Conservation (phyloP, 2,888 invertebrate species). For the Epirrita christyi region DNA sequence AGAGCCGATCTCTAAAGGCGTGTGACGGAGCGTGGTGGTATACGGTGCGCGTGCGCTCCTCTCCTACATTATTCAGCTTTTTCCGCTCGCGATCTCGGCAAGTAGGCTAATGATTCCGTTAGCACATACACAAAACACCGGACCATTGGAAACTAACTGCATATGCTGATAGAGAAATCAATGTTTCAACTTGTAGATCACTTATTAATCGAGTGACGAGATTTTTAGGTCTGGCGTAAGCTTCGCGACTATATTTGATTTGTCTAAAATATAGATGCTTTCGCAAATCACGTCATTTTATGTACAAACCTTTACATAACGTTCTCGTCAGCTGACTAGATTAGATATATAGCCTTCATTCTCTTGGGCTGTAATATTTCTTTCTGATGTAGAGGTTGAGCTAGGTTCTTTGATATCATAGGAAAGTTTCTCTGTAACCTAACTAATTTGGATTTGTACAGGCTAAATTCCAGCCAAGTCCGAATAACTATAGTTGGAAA, state of each 20-base stretch:
- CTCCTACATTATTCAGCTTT: constrained; percentile 74
- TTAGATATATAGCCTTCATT: too few species aligned
- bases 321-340: too few species aligned
- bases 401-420: too few species aligned
- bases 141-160: constrained; percentile 73
- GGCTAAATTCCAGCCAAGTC: too few species aligned
- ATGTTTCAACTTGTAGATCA: constrained; percentile 40
- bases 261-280: background rate
- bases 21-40: constrained; percentile 42
- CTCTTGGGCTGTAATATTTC: too few species aligned
- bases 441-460: too few species aligned
- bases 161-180: constrained; percentile 54
- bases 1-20: constrained; percentile 27
- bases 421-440: too few species aligned
- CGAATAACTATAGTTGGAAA: too few species aligned
- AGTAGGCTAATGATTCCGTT: constrained; percentile 82
- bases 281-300: too few species aligned
- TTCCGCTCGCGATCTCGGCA: constrained; percentile 71
- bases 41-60: constrained; percentile 46
- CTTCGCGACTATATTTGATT: too few species aligned
- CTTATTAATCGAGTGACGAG: constrained; percentile 6
- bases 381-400: too few species aligned
- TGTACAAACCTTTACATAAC: too few species aligned
- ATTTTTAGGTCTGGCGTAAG: background rate
- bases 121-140: constrained; percentile 77